Conservation (phyloP, 2,797 vertebrate species). For the Rhynchotus rufescens region DNA sequence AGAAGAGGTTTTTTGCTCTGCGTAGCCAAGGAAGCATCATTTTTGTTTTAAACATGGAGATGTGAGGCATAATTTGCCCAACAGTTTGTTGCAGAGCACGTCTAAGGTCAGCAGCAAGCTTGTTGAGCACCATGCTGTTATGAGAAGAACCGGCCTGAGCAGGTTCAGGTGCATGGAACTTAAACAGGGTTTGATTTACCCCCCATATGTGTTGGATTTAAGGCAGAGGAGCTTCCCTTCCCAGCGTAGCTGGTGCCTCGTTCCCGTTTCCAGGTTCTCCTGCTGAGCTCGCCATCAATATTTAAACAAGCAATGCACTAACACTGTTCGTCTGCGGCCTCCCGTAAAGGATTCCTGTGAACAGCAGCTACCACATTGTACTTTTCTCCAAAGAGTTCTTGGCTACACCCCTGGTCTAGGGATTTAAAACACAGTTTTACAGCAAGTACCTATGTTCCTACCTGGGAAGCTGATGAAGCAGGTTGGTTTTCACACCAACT, state of each 20-base stretch:
- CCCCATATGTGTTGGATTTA: background rate
- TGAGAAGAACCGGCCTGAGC: background rate
- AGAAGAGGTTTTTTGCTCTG: background rate
- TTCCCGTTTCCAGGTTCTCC: background rate
- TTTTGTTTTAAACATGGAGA: background rate
- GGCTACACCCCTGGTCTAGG: background rate
- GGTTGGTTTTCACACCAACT: background rate
- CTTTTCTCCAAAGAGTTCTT: background rate
- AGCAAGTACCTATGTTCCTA: background rate
- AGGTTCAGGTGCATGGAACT: background rate
- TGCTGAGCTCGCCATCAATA: background rate
- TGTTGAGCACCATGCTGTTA: background rate
- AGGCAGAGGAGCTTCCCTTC: background rate
- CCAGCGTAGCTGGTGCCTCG: background rate
- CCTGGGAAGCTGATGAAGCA: background rate
- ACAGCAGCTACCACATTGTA: fast-evolving
- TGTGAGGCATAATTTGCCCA: background rate
- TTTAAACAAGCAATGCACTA: background rate
- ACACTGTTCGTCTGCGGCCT: background rate
- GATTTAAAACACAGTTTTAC: background rate
- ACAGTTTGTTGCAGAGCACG: background rate
- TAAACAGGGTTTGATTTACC: background rate
- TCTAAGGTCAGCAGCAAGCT: fast-evolving
- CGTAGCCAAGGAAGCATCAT: background rate
- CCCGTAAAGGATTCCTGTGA: background rate